Base-by-base conservation (phyloP, 2,113 vertebrate species). In the Hippopotamus amphibius region DNA sequence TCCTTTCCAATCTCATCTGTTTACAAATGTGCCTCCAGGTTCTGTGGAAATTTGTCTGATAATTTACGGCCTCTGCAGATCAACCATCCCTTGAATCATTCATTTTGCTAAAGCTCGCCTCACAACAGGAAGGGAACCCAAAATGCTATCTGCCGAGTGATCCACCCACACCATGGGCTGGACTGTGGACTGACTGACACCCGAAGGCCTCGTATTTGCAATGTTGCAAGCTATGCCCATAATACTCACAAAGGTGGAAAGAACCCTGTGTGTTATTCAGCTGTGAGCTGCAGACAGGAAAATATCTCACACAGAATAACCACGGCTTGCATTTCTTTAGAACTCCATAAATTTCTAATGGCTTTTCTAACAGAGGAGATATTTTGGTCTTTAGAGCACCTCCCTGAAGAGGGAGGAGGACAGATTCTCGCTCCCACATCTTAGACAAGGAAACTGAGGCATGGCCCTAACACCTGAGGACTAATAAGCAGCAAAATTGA, bases 401-500 rank as follows among this genome's bases (percentile, higher is more conserved):
- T 65, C 10, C 37, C 4, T 26, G 74, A 13, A 11, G 5, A 2
- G 3, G 22, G 66, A 53, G 8, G 8, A 50, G 43, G 16, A 21
- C 9, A 0, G 1, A 3, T 7, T 11, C 16, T 37, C 21, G 0
- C 0, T 8, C 24, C 11, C 14, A 11, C 28, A 22, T n/a, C 65
- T 74, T 14, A 19, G 5, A 28, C 0, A 2, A 66, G 41, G 68
- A 65, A 30, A 16, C 22, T 0, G 10, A 37, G 37, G 17, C 63
- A 0, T 7, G 0, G 17, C 22, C 41, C 61, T 53, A 12, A n/a
- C 53, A 2, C 3, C 1, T 3, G 1, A 28, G 43, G n/a, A 8
- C n/a, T 7, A 2, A 17, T 7, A 3, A 12, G 26, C 0, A 19
- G n/a, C 61, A 22, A 10, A 9, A 1, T 3, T 0, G 1, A 41